phyloP scores from a whole-genome alignment of 37 sponge, comb jelly and placozoan genomes.

The Hexactinellida sp. region DNA sequence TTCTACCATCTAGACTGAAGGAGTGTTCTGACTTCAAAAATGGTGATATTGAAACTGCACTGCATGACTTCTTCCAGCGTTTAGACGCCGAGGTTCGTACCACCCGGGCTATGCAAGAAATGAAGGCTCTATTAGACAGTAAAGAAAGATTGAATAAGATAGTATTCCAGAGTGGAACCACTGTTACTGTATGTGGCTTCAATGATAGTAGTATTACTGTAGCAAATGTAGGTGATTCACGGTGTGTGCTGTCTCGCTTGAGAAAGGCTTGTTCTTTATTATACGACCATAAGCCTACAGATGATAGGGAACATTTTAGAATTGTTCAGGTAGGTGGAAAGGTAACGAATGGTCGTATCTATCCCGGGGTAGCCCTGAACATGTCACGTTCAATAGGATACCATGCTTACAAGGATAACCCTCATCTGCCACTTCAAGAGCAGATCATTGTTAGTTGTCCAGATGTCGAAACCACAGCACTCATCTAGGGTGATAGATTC shows the following conservation, averaged over 20 bases:
- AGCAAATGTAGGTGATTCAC: background rate
- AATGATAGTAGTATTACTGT: no score
- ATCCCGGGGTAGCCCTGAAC: background rate
- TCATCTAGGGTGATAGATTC: background rate
- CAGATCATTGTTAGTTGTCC: background rate
- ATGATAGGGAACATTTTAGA: no score
- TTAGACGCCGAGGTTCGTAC: background rate
- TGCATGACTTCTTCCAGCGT: background rate
- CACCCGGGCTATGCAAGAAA: background rate
- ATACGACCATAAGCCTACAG: no score
- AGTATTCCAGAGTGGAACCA: background rate
- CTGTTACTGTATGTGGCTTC: background rate
- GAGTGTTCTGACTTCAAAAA: background rate
- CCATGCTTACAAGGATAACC: background rate
- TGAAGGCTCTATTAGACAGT: background rate
- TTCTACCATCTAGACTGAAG: background rate
- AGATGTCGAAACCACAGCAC: background rate
- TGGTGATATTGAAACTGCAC: background rate
- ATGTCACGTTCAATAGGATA: constrained; percentile 27
- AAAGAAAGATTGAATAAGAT: background rate
- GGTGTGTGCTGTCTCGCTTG: background rate
- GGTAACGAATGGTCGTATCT: background rate
- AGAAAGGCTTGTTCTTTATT: background rate
- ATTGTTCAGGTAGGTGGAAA: background rate
- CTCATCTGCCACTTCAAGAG: background rate